These are phyloP conservation scores for Metallyticus violacea DNA, from an alignment of 2,888 invertebrate species.

Conservation along the genomic window DNA sequence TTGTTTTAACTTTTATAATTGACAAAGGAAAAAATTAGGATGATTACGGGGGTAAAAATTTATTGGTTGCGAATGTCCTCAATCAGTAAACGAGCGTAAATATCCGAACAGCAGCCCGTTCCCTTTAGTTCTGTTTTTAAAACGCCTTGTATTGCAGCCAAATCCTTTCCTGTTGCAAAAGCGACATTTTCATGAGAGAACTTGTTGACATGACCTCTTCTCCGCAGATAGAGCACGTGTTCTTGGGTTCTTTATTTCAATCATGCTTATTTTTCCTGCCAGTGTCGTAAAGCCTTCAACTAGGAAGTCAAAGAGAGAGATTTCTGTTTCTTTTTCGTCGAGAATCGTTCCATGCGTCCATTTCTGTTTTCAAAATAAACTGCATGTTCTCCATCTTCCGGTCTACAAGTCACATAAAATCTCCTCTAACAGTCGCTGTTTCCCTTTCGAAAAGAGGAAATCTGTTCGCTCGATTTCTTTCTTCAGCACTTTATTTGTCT, in stretches of 20 bases:
- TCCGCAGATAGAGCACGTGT: not conserved
- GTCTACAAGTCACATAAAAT: not conserved
- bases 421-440: not conserved
- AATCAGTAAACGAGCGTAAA: not conserved
- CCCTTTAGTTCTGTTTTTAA: not conserved
- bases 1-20: not conserved
- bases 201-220: not conserved
- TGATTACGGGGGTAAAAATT: not conserved
- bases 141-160: not conserved
- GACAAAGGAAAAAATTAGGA: not conserved
- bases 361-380: not conserved
- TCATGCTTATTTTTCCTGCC: constrained; percentile 14
- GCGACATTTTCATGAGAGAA: not conserved
- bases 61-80: not conserved
- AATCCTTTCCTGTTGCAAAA: not conserved
- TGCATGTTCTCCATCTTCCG: not conserved
- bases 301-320: not conserved
- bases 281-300: constrained; percentile 1
- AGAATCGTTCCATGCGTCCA: not conserved
- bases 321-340: not conserved
- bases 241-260: not conserved
- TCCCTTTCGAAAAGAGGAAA: not conserved
- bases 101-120: not conserved
- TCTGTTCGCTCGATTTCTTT: not conserved
- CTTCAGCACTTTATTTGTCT: not conserved